These are phyloP conservation scores for Ecliptopera silaceata DNA, from an alignment of 2,888 invertebrate species.

Conservation along the genomic window DNA sequence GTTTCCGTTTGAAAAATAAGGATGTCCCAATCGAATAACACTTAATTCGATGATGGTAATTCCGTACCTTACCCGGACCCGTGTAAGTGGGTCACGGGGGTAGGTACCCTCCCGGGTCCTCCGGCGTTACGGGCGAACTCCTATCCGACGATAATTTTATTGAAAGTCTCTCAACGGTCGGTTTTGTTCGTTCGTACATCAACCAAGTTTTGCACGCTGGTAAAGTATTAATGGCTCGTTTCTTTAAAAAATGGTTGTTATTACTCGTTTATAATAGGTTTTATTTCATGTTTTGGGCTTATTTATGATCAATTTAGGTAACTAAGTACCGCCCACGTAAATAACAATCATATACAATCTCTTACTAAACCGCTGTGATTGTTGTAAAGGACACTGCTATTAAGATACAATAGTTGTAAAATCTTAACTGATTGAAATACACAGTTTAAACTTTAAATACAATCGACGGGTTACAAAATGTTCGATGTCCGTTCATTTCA, in stretches of 20 bases:
- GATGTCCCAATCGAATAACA: constrained; percentile 42
- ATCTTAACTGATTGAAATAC: background rate
- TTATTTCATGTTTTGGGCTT: background rate
- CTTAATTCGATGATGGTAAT: constrained; percentile 46
- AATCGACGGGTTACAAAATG: background rate
- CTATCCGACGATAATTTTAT: constrained; percentile 51
- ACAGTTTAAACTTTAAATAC: background rate
- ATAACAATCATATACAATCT: no score
- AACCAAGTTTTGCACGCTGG: background rate
- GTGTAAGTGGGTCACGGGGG: constrained; percentile 69
- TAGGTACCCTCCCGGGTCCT: constrained; percentile 33
- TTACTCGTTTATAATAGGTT: background rate
- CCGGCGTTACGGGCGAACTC: constrained; percentile 31
- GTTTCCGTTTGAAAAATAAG: constrained; percentile 17
- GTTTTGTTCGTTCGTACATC: constrained; percentile 18
- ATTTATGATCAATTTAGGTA: background rate
- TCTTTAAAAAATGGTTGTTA: background rate
- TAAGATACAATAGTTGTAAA: background rate
- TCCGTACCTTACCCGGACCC: constrained; percentile 46
- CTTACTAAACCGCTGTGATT: no score
- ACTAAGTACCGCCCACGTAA: no score
- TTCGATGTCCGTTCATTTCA: constrained; percentile 39
- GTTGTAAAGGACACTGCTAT: no score
- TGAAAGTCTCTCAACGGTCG: constrained; percentile 34
- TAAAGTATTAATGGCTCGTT: background rate